Percentiles rank a stretch among this genome's conserved stretches.
These are phyloP conservation scores for Eumaeus atala DNA, from an alignment of 1,140 invertebrate species.

Conservation along the genomic window DNA sequence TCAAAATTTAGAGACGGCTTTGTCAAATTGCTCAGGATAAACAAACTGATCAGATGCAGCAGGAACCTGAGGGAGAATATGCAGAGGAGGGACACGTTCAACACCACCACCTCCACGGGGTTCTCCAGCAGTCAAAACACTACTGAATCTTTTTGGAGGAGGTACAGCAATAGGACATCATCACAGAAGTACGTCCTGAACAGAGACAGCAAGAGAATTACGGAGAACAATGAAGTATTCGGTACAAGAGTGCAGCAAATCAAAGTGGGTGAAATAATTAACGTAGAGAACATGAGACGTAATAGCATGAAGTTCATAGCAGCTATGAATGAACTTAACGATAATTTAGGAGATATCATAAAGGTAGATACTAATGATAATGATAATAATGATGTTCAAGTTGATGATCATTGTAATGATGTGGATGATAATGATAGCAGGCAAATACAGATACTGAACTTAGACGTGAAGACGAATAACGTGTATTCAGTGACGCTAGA, in stretches of 20 bases:
- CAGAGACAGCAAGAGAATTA: slow-evolving; percentile 54
- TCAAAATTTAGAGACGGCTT: slow-evolving; percentile 92
- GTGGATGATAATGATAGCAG: slow-evolving; percentile 38
- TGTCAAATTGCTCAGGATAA: slow-evolving; percentile 75
- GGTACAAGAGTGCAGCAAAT: slow-evolving; percentile 47
- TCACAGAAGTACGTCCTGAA: slow-evolving; percentile 61
- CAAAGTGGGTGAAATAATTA: slow-evolving; percentile 68
- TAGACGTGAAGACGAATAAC: slow-evolving; percentile 67
- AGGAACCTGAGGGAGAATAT: slow-evolving; percentile 64
- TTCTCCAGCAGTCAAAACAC: slow-evolving; percentile 71
- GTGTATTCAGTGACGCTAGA: slow-evolving; percentile 67
- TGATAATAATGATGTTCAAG: slow-evolving; percentile 34
- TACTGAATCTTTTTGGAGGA: slow-evolving; percentile 69
- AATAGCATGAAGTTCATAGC: slow-evolving; percentile 71
- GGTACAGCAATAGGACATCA: slow-evolving; percentile 66
- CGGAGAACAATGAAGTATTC: slow-evolving; percentile 44
- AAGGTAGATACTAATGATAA: slow-evolving; percentile 26
- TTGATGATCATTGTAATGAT: slow-evolving; percentile 43
- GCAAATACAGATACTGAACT: slow-evolving; percentile 67
- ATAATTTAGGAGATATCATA: slow-evolving; percentile 38
- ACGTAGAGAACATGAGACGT: slow-evolving; percentile 64
- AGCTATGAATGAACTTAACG: slow-evolving; percentile 55
- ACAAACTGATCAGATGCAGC: slow-evolving; percentile 63
- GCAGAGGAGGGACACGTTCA: slow-evolving; percentile 69
- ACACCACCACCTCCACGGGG: slow-evolving; percentile 69